A percentile compares a stretch with the other conserved stretches of the same genome.
These are phyloP conservation scores for Caenorhabditis sulstoni DNA, from an alignment of 2,888 invertebrate genomes.

Conservation along the genomic window DNA sequence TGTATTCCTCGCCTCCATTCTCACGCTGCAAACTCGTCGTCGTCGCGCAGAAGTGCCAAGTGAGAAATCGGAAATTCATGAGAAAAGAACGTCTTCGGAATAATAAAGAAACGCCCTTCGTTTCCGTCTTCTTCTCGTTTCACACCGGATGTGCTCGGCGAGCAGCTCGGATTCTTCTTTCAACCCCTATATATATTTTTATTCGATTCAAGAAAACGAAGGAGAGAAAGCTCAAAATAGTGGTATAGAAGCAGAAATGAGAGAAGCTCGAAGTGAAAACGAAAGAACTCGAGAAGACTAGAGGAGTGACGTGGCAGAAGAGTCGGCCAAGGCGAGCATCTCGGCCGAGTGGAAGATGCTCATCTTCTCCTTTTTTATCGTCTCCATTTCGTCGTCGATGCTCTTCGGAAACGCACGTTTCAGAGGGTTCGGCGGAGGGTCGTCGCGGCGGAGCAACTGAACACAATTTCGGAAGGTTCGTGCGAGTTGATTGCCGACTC, in stretches of 20 bases:
- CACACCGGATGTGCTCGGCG: conserved; percentile 35
- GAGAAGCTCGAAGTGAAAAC: background rate
- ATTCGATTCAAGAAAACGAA: no score
- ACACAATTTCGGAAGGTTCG: background rate
- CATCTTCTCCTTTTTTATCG: conserved; percentile 54
- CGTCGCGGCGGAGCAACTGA: conserved; percentile 59
- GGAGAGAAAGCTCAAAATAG: background rate
- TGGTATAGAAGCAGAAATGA: background rate
- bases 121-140: conserved; percentile 10
- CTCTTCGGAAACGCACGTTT: conserved; percentile 42
- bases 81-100: conserved; percentile 38
- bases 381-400: conserved; percentile 47
- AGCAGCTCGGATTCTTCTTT: conserved; percentile 17
- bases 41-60: conserved; percentile 5
- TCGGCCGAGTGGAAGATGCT: conserved; percentile 67
- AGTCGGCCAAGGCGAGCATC: conserved; percentile 56
- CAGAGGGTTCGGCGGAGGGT: conserved; percentile 23
- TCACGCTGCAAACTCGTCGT: conserved; percentile 11
- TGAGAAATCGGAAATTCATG: conserved; percentile 25
- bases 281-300: conserved; percentile 7
- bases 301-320: conserved; percentile 15
- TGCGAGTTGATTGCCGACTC: background rate
- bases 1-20: conserved; percentile 17
- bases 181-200: background rate
- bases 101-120: conserved; percentile 29